These are phyloP conservation scores for Leptodirus hochenwartii DNA, from an alignment of 2,888 invertebrate genomes.

Conservation along the genomic window DNA sequence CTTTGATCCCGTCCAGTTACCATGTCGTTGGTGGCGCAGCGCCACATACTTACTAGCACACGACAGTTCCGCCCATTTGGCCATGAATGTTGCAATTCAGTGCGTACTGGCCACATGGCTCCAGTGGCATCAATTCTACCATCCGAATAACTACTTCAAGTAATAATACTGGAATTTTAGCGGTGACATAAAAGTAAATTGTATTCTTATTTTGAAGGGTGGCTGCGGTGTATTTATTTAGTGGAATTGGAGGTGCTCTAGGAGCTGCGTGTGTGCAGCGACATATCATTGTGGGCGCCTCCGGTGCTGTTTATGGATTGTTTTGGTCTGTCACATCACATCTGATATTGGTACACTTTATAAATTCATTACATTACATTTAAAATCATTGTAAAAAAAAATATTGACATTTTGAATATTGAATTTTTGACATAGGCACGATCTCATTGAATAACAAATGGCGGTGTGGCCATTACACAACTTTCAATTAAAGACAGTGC, in stretches of 20 bases:
- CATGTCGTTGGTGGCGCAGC: no score
- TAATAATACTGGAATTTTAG: background rate
- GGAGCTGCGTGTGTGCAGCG: constrained; percentile 61
- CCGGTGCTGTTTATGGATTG: constrained; percentile 79
- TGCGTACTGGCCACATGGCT: constrained; percentile 22
- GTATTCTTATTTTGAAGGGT: constrained; percentile 22
- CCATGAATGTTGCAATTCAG: constrained; percentile 58
- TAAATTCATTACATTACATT: background rate
- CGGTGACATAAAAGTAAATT: background rate
- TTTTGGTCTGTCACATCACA: constrained; percentile 76
- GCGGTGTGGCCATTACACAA: no score
- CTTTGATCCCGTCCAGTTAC: no score
- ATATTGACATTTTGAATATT: background rate
- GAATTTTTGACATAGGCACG: no score
- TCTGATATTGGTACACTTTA: constrained; percentile 44
- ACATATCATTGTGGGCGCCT: constrained; percentile 69
- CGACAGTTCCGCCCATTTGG: constrained; percentile 55
- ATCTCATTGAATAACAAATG: no score
- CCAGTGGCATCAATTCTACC: no score
- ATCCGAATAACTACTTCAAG: no score
- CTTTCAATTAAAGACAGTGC: no score
- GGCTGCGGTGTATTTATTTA: constrained; percentile 50
- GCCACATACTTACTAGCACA: constrained; percentile 65
- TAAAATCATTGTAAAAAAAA: background rate
- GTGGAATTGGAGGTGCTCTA: constrained; percentile 57